Percentiles rank a stretch among this genome's conserved stretches.
Conservation (phyloP, 2,113 vertebrate species). For the Archocentrus centrarchus region DNA sequence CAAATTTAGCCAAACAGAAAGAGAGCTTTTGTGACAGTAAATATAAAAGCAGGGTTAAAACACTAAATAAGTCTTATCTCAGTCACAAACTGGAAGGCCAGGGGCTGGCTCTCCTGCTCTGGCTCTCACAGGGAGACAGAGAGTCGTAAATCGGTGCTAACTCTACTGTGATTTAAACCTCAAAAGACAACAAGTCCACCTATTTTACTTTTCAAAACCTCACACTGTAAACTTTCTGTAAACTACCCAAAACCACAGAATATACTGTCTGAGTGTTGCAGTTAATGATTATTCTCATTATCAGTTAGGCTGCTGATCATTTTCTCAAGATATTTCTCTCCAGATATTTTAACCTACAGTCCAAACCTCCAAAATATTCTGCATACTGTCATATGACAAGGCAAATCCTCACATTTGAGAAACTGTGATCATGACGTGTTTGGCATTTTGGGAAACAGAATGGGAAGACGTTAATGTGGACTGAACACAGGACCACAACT, state of each 20-base stretch:
- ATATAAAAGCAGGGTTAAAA: not conserved
- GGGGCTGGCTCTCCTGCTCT: not conserved
- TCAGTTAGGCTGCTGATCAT: not conserved
- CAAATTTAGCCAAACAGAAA: not conserved
- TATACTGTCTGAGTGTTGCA: not conserved
- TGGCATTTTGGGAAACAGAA: not conserved
- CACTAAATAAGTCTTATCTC: slow-evolving; percentile 31
- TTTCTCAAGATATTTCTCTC: not conserved
- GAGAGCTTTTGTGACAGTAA: not conserved
- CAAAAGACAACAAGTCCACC: not conserved
- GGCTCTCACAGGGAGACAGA: not conserved
- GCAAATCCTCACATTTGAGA: not conserved
- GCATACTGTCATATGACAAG: not conserved
- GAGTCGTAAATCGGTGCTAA: slow-evolving; percentile 36
- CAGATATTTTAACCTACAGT: not conserved
- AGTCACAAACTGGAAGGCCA: not conserved
- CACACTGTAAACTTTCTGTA: not conserved
- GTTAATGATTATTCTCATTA: slow-evolving; percentile 2
- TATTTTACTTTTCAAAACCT: not conserved
- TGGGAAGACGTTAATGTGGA: not conserved
- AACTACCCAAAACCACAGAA: not conserved
- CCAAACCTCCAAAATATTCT: not conserved
- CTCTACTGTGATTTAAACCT: slow-evolving; percentile 5
- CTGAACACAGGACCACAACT: not conserved
- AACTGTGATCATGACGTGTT: not conserved